phyloP scores from a whole-genome alignment of 2,888 invertebrate genomes.

The Agrenia bidenticulata region DNA sequence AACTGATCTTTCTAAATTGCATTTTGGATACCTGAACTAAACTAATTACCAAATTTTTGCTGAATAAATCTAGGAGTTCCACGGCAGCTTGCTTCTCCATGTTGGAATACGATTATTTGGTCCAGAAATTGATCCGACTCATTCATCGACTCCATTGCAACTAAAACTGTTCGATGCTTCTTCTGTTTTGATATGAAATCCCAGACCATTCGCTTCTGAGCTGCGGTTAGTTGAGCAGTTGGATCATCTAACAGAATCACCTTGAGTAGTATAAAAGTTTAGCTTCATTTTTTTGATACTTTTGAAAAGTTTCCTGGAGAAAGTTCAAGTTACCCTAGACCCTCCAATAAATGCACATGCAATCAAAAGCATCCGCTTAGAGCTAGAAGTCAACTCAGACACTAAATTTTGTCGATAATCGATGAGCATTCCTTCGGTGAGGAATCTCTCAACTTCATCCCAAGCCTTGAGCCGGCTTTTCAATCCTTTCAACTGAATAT shows the following conservation, averaged over 20 bases:
- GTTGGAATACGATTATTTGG: slow-evolving; percentile 23
- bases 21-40: not conserved
- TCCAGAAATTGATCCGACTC: slow-evolving; percentile 28
- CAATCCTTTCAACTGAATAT: slow-evolving; percentile 27
- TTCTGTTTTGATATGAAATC: slow-evolving; percentile 31
- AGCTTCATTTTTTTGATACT: slow-evolving; percentile 3
- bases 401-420: slow-evolving; percentile 29
- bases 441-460: slow-evolving; percentile 37
- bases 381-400: slow-evolving; percentile 23
- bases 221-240: slow-evolving; percentile 24
- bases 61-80: slow-evolving; percentile 34
- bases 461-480: slow-evolving; percentile 23
- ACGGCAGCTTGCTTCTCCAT: slow-evolving; percentile 28
- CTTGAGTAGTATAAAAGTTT: slow-evolving; percentile 9
- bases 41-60: slow-evolving; percentile 30
- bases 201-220: slow-evolving; percentile 32
- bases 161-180: slow-evolving; percentile 32
- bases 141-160: slow-evolving; percentile 29
- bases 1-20: too few species aligned
- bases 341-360: slow-evolving; percentile 38
- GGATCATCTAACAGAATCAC: slow-evolving; percentile 39
- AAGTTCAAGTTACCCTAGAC: slow-evolving; percentile 27
- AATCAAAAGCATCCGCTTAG: slow-evolving; percentile 32
- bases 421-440: slow-evolving; percentile 22
- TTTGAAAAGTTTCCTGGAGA: slow-evolving; percentile 14